A percentile compares a stretch with the other conserved stretches of the same genome.
These are phyloP conservation scores for Drosophila truncata DNA, from an alignment of 1,140 invertebrate genomes.

Conservation along the genomic window DNA sequence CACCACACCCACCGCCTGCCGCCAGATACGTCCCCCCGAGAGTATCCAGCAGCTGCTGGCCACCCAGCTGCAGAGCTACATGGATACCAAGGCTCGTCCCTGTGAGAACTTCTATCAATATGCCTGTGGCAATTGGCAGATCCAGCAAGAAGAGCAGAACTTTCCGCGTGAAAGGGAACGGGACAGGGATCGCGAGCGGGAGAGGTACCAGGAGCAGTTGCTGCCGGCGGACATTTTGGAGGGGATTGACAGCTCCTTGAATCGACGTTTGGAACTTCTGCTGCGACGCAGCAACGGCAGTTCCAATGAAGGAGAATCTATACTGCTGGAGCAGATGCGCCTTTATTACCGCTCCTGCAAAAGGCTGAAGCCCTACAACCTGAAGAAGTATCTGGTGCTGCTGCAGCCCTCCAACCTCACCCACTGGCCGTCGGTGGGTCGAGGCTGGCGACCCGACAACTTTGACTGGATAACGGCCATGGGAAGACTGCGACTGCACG, in stretches of 20 bases:
- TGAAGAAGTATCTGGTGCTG: slow-evolving; percentile 77
- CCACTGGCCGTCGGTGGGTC: slow-evolving; percentile 68
- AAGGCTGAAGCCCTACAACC: slow-evolving; percentile 77
- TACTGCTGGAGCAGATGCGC: slow-evolving; percentile 57
- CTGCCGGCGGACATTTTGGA: slow-evolving; percentile 68
- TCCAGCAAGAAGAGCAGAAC: slow-evolving; percentile 64
- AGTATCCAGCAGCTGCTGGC: slow-evolving; percentile 73
- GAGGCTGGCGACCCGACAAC: slow-evolving; percentile 61
- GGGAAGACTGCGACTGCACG: slow-evolving; percentile 67
- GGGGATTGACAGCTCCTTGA: slow-evolving; percentile 63
- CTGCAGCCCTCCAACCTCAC: slow-evolving; percentile 56
- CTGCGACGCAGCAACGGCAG: slow-evolving; percentile 47
- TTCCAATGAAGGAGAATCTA: slow-evolving; percentile 24
- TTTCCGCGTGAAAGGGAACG: slow-evolving; percentile 41
- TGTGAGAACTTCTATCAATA: slow-evolving; percentile 84
- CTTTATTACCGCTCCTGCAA: slow-evolving; percentile 78
- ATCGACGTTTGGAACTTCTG: slow-evolving; percentile 65
- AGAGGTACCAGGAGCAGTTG: slow-evolving; percentile 40
- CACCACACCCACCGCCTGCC: slow-evolving; percentile 77
- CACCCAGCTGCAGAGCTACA: slow-evolving; percentile 74
- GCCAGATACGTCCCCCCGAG: slow-evolving; percentile 58
- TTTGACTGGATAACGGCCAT: slow-evolving; percentile 74
- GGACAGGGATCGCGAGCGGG: slow-evolving; percentile 14
- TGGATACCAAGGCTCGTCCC: slow-evolving; percentile 69
- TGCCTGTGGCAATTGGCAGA: slow-evolving; percentile 79